Percentiles rank a stretch among this genome's conserved stretches.
Conservation (phyloP, 2,113 vertebrate species). For the Myocastor coypus region DNA sequence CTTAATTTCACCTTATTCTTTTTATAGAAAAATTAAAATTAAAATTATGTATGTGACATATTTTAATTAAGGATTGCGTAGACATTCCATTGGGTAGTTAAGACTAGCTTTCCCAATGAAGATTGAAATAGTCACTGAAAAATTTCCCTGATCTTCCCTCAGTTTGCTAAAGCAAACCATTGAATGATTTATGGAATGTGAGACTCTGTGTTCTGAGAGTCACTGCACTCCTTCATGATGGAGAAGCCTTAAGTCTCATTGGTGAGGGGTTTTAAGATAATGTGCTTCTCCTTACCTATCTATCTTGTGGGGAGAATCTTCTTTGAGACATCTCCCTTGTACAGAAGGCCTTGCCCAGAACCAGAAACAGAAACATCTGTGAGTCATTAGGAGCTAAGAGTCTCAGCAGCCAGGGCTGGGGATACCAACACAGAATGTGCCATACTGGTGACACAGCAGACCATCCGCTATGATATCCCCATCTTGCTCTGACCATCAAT, state of each 20-base stretch:
- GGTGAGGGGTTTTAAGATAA: background rate
- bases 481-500: background rate
- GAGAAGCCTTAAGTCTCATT: constrained; percentile 33
- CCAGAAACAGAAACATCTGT: constrained; percentile 4
- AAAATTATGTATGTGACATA: background rate
- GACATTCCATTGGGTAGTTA: background rate
- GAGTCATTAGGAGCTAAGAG: background rate
- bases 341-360: background rate
- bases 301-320: background rate
- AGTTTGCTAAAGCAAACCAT: background rate
- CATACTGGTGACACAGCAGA: background rate
- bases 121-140: background rate
- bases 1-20: constrained; percentile 18
- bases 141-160: background rate
- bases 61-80: background rate
- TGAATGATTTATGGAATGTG: background rate
- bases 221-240: background rate
- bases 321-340: background rate
- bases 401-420: background rate
- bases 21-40: constrained; percentile 52
- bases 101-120: constrained; percentile 49
- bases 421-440: background rate
- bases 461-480: background rate
- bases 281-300: constrained; percentile 7
- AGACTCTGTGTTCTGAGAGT: constrained; percentile 17